phyloP scores from a whole-genome alignment of 2,888 invertebrate species.

The Diogma glabrata region DNA sequence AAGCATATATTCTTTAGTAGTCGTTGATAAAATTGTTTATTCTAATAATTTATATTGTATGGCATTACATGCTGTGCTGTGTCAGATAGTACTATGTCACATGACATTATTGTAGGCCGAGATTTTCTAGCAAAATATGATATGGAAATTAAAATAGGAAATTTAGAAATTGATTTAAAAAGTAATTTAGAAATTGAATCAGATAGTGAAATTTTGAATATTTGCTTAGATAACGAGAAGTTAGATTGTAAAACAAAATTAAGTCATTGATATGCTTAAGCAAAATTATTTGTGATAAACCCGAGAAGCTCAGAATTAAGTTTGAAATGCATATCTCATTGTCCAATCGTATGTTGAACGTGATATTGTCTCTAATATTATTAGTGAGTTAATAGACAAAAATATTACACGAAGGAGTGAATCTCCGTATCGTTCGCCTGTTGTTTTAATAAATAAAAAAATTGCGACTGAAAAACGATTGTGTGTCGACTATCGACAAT shows the following conservation, averaged over 20 bases:
- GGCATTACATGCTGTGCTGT: slow-evolving; percentile 1
- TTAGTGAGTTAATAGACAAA: slow-evolving; percentile 14
- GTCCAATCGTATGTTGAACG: slow-evolving; percentile 12
- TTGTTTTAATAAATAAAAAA: slow-evolving; percentile 18
- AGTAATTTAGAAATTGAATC: not conserved
- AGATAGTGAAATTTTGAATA: not conserved
- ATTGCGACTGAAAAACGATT: slow-evolving; percentile 16
- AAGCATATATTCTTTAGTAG: too few species aligned
- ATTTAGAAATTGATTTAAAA: not conserved
- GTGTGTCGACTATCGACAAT: slow-evolving; percentile 17
- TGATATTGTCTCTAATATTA: slow-evolving; percentile 14
- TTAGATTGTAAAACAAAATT: too few species aligned
- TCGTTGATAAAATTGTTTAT: not conserved
- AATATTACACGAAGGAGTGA: slow-evolving; percentile 16
- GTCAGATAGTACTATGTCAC: not conserved
- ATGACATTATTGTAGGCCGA: not conserved
- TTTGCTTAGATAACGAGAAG: not conserved
- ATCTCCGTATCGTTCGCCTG: slow-evolving; percentile 18
- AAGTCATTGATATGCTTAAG: too few species aligned
- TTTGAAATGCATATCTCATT: slow-evolving; percentile 12
- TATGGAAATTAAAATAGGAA: slow-evolving; percentile 2
- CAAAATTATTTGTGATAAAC: not conserved
- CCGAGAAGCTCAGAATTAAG: not conserved
- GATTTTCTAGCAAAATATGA: not conserved
- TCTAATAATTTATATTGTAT: not conserved